A percentile compares a stretch with the other conserved stretches of the same genome.
Conservation (phyloP, 1,140 invertebrate species). For the Gerris buenoi region DNA sequence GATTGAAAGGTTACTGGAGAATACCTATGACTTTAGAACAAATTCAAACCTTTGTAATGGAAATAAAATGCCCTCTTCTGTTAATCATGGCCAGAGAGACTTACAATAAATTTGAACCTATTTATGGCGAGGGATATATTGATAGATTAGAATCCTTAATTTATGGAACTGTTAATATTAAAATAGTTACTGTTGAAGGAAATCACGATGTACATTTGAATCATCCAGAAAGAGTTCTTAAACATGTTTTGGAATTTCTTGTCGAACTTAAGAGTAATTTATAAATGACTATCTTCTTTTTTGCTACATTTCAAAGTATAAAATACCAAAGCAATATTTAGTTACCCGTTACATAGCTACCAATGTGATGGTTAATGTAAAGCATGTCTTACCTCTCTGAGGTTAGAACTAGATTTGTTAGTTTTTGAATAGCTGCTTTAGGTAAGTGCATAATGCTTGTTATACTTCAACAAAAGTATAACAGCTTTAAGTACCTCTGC, state of each 20-base stretch:
- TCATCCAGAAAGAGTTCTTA: constrained; percentile 36
- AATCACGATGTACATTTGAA: constrained; percentile 49
- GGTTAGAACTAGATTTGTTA: no score
- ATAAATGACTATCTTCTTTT: constrained; percentile 1
- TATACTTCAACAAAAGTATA: no score
- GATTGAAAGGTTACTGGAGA: constrained; percentile 22
- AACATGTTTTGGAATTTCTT: constrained; percentile 31
- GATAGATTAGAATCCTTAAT: constrained; percentile 19
- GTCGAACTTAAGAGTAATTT: constrained; percentile 4
- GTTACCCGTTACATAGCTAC: no score
- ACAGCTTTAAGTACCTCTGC: no score
- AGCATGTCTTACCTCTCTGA: no score
- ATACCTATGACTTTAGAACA: constrained; percentile 18
- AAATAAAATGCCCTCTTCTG: constrained; percentile 23
- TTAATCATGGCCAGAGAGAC: constrained; percentile 24
- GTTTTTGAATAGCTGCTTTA: no score
- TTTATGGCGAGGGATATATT: constrained; percentile 5
- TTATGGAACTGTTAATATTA: constrained; percentile 25
- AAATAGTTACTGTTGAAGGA: constrained; percentile 33
- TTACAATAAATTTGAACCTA: constrained; percentile 10
- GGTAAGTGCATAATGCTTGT: no score
- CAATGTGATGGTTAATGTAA: no score
- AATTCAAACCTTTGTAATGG: constrained; percentile 12
- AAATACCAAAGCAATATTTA: no score
- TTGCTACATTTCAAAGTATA: no score